These are phyloP conservation scores for Eunapius fragilis DNA, from an alignment of 37 sponge, comb jelly and placozoan genomes.

Conservation along the genomic window DNA sequence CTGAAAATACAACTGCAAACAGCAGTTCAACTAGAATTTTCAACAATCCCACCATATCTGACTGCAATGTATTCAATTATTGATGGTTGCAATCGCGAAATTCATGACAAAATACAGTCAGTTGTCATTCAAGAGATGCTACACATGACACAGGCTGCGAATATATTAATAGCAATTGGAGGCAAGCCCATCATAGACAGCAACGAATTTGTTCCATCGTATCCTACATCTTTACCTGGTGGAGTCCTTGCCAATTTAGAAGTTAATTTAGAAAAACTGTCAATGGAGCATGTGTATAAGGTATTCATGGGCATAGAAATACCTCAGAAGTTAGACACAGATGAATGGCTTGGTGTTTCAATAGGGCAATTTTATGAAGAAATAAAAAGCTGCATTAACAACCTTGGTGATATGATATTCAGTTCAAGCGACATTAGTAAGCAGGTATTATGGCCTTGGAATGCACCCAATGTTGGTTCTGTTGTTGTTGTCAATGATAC, in stretches of 20 bases:
- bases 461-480: not conserved
- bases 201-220: slow-evolving; percentile 2
- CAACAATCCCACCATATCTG: slow-evolving; percentile 54
- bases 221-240: slow-evolving; percentile 47
- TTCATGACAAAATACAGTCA: slow-evolving; percentile 21
- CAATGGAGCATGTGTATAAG: slow-evolving; percentile 27
- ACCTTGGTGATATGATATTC: slow-evolving; percentile 7
- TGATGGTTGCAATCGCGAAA: slow-evolving; percentile 38
- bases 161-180: slow-evolving; percentile 53
- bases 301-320: slow-evolving; percentile 52
- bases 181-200: slow-evolving; percentile 52
- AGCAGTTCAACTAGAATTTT: slow-evolving; percentile 45
- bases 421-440: not conserved
- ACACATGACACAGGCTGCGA: slow-evolving; percentile 56
- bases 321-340: slow-evolving; percentile 10
- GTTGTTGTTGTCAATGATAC: slow-evolving; percentile 20
- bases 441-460: slow-evolving; percentile 48
- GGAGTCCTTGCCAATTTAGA: slow-evolving; percentile 41
- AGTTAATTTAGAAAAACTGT: slow-evolving; percentile 28
- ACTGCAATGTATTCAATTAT: slow-evolving; percentile 57
- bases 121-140: slow-evolving; percentile 67
- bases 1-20: slow-evolving; percentile 18
- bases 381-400: slow-evolving; percentile 36
- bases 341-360: not conserved
- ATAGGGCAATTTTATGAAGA: slow-evolving; percentile 57